Conservation (phyloP, 2,113 vertebrate species). For the Bujurquina vittata region DNA sequence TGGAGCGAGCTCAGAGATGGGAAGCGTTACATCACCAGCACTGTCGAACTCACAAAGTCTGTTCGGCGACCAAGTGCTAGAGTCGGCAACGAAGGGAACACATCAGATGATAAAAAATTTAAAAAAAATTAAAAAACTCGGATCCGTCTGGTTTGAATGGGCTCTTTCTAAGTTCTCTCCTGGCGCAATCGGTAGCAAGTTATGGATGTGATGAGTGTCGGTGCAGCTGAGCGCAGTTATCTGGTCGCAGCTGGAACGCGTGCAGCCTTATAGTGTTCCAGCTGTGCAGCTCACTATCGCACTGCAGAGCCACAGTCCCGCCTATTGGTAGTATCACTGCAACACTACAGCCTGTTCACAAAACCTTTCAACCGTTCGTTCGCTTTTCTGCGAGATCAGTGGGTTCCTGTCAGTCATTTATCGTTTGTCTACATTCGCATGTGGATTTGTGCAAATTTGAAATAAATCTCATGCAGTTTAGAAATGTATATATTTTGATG, state of each 20-base stretch:
- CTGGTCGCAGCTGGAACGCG: slow-evolving; percentile 32
- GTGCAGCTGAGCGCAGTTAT: background rate
- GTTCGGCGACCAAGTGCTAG: background rate
- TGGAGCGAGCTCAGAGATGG: slow-evolving; percentile 8
- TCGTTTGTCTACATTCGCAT: background rate
- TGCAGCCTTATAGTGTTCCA: slow-evolving; percentile 47
- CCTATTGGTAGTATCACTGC: slow-evolving; percentile 55
- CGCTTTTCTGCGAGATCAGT: background rate
- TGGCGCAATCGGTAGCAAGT: slow-evolving; percentile 22
- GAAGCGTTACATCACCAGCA: slow-evolving; percentile 48
- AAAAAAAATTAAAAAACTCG: background rate
- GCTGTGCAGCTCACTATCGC: slow-evolving; percentile 46
- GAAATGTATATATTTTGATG: background rate
- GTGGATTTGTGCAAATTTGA: background rate
- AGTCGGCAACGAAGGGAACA: slow-evolving; percentile 10
- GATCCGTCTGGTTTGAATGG: background rate
- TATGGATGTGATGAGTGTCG: slow-evolving; percentile 15
- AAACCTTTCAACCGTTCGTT: fast-evolving
- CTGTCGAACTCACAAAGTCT: slow-evolving; percentile 11
- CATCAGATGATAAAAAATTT: background rate
- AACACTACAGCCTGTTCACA: background rate
- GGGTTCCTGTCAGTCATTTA: background rate
- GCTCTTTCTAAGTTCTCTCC: background rate
- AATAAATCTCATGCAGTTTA: background rate
- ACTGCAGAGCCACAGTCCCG: slow-evolving; percentile 68